These are phyloP conservation scores for Suncus etruscus DNA, from an alignment of 2,113 vertebrate species.

Conservation along the genomic window DNA sequence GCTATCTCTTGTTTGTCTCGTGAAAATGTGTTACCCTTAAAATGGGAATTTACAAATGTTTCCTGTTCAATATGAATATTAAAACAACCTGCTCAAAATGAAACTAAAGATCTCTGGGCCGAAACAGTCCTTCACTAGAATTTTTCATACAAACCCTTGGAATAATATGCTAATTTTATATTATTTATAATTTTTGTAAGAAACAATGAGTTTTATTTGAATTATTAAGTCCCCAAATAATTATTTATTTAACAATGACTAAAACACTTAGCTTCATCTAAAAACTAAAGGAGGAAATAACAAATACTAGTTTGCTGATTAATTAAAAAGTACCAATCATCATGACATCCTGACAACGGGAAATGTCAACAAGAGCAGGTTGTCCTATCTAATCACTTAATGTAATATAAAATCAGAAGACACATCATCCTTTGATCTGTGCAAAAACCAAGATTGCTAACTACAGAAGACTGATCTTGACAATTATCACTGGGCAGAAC, in stretches of 20 bases:
- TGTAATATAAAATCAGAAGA: no score
- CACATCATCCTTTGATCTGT: no score
- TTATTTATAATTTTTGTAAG: slow-evolving; percentile 17
- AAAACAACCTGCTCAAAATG: slow-evolving; percentile 29
- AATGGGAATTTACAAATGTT: slow-evolving; percentile 62
- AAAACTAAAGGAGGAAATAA: neutral
- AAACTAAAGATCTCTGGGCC: neutral
- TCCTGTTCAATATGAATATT: slow-evolving; percentile 56
- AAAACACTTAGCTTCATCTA: slow-evolving; percentile 15
- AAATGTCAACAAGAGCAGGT: no score
- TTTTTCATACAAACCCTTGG: neutral
- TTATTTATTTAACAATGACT: neutral
- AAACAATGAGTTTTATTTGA: neutral
- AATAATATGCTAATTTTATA: neutral
- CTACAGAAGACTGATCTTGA: no score
- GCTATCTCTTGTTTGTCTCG: no score
- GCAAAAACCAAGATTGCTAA: no score
- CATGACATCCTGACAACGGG: no score
- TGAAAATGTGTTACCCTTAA: slow-evolving; percentile 25
- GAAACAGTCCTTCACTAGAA: neutral
- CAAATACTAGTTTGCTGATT: neutral
- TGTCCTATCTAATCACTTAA: no score
- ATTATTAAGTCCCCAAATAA: neutral
- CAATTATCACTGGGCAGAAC: no score
- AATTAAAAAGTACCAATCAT: neutral